A percentile compares a stretch with the other conserved stretches of the same genome.
phyloP scores from a whole-genome alignment of 2,888 invertebrate species.

The Sarcophaga variegata region DNA sequence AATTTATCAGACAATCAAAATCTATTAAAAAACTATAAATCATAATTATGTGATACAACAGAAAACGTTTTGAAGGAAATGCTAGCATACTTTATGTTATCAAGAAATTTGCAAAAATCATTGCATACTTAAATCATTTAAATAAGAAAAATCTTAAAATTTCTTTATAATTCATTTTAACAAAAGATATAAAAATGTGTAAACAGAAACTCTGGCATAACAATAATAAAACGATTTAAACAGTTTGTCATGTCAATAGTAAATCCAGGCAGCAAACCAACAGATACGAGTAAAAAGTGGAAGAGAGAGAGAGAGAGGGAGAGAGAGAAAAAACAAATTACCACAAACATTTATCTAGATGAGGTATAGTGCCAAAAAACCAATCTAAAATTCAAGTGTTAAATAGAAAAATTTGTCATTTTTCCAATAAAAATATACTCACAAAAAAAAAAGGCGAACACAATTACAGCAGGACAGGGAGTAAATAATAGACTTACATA shows the following conservation, averaged over 20 bases:
- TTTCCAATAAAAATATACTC: conserved; percentile 56
- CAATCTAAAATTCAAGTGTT: conserved; percentile 66
- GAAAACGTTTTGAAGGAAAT: no score
- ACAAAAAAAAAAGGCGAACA: conserved; percentile 9
- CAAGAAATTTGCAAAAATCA: background rate
- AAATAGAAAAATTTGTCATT: conserved; percentile 68
- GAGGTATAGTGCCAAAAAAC: conserved; percentile 52
- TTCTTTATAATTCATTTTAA: background rate
- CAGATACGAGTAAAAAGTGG: no score
- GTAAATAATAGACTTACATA: conserved; percentile 44
- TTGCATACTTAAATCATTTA: background rate
- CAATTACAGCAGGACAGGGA: background rate
- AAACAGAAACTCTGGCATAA: background rate
- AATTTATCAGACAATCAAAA: no score
- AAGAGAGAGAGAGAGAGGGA: background rate
- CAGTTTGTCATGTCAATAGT: conserved; percentile 36
- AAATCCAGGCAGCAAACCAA: no score
- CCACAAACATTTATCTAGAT: conserved; percentile 49
- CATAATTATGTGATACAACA: no score
- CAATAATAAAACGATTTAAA: conserved; percentile 9
- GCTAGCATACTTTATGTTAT: background rate
- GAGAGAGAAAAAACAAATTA: conserved; percentile 6
- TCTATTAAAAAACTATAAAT: no score
- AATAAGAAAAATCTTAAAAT: background rate
- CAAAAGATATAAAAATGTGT: no score